Evolutionary conservation across 1,140 invertebrate species (phyloP), one percentile per base, ranked within the genome.

Genomic region (Ceratoteleas bidentatus): DNA sequence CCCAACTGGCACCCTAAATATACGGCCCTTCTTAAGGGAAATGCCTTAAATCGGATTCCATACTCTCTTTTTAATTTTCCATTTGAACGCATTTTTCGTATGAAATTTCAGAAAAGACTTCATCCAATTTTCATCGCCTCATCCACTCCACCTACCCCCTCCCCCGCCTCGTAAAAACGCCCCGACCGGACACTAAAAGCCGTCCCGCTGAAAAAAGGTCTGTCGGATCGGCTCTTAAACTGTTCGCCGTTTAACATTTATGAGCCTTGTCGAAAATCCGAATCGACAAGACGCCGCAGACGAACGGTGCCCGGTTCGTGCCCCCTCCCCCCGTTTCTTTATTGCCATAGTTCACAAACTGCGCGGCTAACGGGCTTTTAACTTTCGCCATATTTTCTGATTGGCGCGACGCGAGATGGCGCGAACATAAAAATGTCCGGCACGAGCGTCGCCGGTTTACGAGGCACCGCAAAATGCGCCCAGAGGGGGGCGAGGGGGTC

Each of bases 371-470:
- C 80, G 64, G 74, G 69, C 70, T 79, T 79, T 79, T 79, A 79
- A 80, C 81, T 84, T 80, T 84, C 32, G 40, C 61, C 76, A 80
- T 80, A 84, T 84, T 84, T 84, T 80, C 66, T 76, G 58, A 84
- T 84, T 73, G 76, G 72, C 57, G 52, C 70, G 43, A 15, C 32
- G 38, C 65, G 77, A 66, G 58, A 53, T 61, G 57, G 69, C 52
- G 57, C 53, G 74, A 83, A 69, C 70, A 83, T 83, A 78, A 83
- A 83, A 83, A 83, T 78, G 75, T 78, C 65, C 75, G 43, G 64
- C 58, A 74, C 64, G 74, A 78, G 34, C 74, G 58, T 78, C 56
- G 9, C 49, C 72, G 60, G 53, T 75, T 83, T 75, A 75, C 65
- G 65, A 78, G 80, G 57, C 52, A 78, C 45, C 53, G 72, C n/a